These are phyloP conservation scores for Erethizon dorsatum DNA, from an alignment of 2,797 vertebrate species.

Conservation along the genomic window DNA sequence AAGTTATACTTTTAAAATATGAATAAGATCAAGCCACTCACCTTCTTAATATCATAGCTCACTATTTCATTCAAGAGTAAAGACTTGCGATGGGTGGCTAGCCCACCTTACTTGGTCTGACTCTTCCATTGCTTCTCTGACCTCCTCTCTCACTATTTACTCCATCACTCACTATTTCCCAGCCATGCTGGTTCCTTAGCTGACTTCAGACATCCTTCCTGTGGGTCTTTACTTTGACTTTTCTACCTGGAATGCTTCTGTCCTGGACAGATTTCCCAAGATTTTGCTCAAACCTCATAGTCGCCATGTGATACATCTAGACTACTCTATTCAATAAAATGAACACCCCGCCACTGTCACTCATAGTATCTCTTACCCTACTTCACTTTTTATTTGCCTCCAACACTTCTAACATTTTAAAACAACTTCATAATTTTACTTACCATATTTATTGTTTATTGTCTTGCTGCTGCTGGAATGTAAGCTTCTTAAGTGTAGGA, in stretches of 20 bases:
- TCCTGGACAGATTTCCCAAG: neutral
- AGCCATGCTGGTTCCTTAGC: neutral
- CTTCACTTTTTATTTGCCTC: neutral
- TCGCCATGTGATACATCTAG: neutral
- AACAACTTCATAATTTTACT: neutral
- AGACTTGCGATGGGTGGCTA: neutral
- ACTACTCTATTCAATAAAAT: neutral
- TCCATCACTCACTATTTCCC: neutral
- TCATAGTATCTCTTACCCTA: neutral
- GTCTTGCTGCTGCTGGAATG: neutral
- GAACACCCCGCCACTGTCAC: neutral
- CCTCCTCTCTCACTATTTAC: neutral
- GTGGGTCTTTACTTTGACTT: neutral
- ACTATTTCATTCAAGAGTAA: neutral
- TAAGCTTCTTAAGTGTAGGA: neutral
- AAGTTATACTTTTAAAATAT: neutral
- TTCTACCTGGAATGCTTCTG: neutral
- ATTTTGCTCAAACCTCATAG: neutral
- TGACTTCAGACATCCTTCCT: neutral
- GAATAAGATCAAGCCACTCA: neutral
- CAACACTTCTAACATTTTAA: neutral
- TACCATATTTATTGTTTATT: neutral
- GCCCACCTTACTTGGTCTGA: neutral
- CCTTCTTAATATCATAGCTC: neutral
- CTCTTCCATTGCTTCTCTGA: neutral